These are phyloP conservation scores for Brenthis daphne DNA, from an alignment of 2,888 invertebrate species.

Conservation along the genomic window DNA sequence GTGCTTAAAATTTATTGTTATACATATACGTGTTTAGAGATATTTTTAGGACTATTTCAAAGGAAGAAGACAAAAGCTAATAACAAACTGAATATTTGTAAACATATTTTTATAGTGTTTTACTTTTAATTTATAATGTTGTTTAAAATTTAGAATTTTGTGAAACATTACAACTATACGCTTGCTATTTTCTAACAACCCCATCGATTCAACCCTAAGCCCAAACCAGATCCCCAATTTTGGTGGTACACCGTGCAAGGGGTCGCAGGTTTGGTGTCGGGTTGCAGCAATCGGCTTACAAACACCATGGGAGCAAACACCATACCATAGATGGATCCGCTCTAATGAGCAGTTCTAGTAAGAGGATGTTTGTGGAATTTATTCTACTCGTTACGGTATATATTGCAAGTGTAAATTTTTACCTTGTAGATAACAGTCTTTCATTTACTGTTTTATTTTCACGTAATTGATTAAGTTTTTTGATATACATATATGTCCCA, in stretches of 20 bases:
- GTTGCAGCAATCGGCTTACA: slow-evolving; percentile 76
- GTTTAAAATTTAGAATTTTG: neutral
- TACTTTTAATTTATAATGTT: no score
- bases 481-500: no score
- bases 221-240: slow-evolving; percentile 37
- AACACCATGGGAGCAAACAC: slow-evolving; percentile 65
- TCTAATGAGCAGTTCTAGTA: slow-evolving; percentile 62
- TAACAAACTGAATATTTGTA: neutral
- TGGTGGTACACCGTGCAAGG: slow-evolving; percentile 50
- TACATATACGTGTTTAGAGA: slow-evolving; percentile 4
- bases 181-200: slow-evolving; percentile 20
- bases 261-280: slow-evolving; percentile 69
- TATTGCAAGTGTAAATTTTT: slow-evolving; percentile 10
- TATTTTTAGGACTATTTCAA: slow-evolving; percentile 25
- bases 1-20: slow-evolving; percentile 27
- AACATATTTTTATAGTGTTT: neutral
- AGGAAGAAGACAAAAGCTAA: neutral
- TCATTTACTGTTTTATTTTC: no score
- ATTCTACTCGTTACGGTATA: slow-evolving; percentile 17
- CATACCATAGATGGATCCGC: slow-evolving; percentile 57
- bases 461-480: no score
- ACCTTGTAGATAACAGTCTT: neutral
- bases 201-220: slow-evolving; percentile 31
- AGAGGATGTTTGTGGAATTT: slow-evolving; percentile 24
- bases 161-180: slow-evolving; percentile 5